phyloP scores from a whole-genome alignment of 2,797 vertebrate genomes.

The Menidia menidia region DNA sequence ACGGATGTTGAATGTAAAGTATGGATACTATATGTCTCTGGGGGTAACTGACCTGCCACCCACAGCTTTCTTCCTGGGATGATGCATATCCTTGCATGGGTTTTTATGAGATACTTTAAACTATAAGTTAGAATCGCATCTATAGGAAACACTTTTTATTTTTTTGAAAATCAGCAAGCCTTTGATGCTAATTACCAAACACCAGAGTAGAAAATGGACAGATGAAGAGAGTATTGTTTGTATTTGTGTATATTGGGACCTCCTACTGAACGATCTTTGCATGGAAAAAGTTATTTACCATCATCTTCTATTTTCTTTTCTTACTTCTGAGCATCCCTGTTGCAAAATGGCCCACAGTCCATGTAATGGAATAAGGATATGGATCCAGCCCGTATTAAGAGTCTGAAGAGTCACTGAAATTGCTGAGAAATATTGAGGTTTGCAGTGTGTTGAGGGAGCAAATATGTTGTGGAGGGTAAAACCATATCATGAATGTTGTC shows the following conservation, averaged over 20 bases:
- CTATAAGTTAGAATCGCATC: too few species aligned
- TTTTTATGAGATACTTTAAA: neutral
- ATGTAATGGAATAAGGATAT: too few species aligned
- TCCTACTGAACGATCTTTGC: too few species aligned
- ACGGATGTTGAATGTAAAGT: neutral
- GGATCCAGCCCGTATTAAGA: too few species aligned
- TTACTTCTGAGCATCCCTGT: too few species aligned
- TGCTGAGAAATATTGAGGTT: too few species aligned
- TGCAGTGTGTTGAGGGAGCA: neutral
- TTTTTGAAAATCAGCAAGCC: neutral
- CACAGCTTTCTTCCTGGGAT: neutral
- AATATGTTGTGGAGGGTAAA: neutral
- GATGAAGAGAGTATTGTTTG: neutral
- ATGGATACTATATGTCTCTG: neutral
- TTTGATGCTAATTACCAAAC: neutral
- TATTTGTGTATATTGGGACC: too few species aligned
- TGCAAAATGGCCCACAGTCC: too few species aligned
- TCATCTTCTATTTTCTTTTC: too few species aligned
- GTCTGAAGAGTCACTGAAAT: too few species aligned
- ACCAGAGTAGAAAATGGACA: neutral
- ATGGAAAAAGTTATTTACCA: too few species aligned
- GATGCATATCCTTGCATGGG: neutral
- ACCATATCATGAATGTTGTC: neutral
- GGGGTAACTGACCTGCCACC: neutral
- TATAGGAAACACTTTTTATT: neutral